Conservation (phyloP, 2,797 vertebrate genomes). For the Centropyge bicolor region DNA sequence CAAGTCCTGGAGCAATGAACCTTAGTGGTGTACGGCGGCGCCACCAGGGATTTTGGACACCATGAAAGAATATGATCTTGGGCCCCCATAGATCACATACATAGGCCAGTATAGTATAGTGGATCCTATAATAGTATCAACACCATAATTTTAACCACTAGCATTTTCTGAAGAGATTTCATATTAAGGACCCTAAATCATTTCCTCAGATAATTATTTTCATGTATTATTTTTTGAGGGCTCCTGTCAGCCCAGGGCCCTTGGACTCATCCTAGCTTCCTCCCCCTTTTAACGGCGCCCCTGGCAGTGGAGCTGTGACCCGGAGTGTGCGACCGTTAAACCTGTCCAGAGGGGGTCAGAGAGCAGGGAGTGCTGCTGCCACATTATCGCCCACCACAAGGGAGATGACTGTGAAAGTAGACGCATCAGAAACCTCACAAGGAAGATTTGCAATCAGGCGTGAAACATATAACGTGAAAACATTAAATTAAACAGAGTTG, state of each 20-base stretch:
- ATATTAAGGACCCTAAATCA: background rate
- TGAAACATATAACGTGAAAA: background rate
- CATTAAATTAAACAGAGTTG: background rate
- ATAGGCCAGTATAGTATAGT: background rate
- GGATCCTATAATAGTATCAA: background rate
- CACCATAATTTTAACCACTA: no score
- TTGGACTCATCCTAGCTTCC: background rate
- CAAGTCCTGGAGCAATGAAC: slow-evolving; percentile 33
- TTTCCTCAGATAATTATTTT: background rate
- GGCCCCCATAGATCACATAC: no score
- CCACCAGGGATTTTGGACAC: background rate
- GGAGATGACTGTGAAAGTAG: background rate
- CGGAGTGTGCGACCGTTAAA: slow-evolving; percentile 57
- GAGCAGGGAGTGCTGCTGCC: slow-evolving; percentile 25
- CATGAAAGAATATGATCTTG: background rate
- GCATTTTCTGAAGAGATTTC: background rate
- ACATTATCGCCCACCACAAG: slow-evolving; percentile 4
- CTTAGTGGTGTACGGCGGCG: background rate
- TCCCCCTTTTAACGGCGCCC: no score
- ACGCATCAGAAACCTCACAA: background rate
- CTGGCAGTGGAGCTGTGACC: slow-evolving; percentile 33
- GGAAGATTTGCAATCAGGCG: background rate
- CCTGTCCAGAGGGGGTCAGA: slow-evolving; percentile 49
- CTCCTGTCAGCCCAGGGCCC: background rate
- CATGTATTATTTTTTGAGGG: background rate